Evolutionary conservation across 2,888 invertebrate species (phyloP).

Genomic region (Acanthosepion esculentum): DNA sequence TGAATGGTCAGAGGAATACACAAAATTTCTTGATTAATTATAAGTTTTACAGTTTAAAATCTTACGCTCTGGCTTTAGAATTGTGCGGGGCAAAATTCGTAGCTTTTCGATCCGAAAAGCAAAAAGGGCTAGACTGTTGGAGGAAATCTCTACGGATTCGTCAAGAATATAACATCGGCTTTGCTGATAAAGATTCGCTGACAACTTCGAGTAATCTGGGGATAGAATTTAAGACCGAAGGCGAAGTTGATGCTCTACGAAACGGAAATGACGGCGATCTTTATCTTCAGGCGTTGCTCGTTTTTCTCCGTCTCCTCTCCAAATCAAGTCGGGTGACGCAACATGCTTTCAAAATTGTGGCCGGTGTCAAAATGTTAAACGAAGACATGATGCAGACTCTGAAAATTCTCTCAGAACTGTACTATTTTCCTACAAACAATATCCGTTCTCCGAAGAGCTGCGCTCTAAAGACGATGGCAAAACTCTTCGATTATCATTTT

Average conservation of each 20-base stretch:
- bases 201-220: neutral
- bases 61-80: neutral
- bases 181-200: neutral
- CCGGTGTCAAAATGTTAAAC: rapidly evolving
- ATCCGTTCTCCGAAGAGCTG: neutral
- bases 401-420: neutral
- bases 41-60: neutral
- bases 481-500: neutral
- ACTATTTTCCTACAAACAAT: neutral
- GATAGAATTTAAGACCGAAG: neutral
- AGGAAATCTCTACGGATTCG: neutral
- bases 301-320: neutral
- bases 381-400: neutral
- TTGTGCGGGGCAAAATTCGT: neutral
- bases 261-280: neutral
- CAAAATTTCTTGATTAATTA: neutral
- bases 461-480: neutral
- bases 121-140: neutral
- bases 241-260: neutral
- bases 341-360: neutral
- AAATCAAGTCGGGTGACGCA: neutral
- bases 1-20: neutral
- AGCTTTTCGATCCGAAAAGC: neutral
- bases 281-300: neutral
- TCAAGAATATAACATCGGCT: neutral